Base-by-base conservation (phyloP, 2,113 vertebrate species). In the Chiloscyllium plagiosum region DNA sequence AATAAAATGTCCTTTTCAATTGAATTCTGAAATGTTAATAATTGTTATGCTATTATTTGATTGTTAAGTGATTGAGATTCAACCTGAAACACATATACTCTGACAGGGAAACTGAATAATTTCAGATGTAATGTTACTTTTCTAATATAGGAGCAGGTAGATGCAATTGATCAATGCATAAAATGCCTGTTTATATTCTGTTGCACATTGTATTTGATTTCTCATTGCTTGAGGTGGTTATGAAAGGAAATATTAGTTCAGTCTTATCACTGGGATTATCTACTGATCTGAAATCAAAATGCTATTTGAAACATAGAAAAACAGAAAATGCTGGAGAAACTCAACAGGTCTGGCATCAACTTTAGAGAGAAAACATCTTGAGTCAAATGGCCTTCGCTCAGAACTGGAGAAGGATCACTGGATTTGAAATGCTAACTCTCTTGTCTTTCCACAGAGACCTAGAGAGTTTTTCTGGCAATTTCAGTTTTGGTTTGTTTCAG, bases 11-110 rank as follows among this genome's bases (percentile, higher is more conserved):
- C 61, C 61, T 66, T 66, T 68, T 33, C 89, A 93, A 68, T 93
- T 93, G 56, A 93, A 93, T 66, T 66, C n/a, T 66, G 89, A 20
- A 66, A 93, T 93, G n/a, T 93, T 93, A 93, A 37, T 93, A 33
- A 93, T 68, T 93, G 89, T 66, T 37, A 37, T 93, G 61, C 33
- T 65, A 22, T 33, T 22, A 68, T 93, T 66, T 66, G 89, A 93
- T 37, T 66, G 89, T 66, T 68, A n/a, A 19, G 33, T 93, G 61
- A 93, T 68, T 66, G 89, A 93, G 33, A 68, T 68, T 93, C 56
- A 66, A 37, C 61, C 89, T 93, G 61, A 93, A 37, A 37, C 37
- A 93, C 61, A 65, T 66, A 68, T 42, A 17, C 66, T 93, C 89
- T 93, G 33, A 93, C 89, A 93, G 89, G 19, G 65, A 68, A 37